Percentiles rank a stretch among this genome's conserved stretches.
phyloP scores from a whole-genome alignment of 2,888 invertebrate species.

The Limnephilus marmoratus region DNA sequence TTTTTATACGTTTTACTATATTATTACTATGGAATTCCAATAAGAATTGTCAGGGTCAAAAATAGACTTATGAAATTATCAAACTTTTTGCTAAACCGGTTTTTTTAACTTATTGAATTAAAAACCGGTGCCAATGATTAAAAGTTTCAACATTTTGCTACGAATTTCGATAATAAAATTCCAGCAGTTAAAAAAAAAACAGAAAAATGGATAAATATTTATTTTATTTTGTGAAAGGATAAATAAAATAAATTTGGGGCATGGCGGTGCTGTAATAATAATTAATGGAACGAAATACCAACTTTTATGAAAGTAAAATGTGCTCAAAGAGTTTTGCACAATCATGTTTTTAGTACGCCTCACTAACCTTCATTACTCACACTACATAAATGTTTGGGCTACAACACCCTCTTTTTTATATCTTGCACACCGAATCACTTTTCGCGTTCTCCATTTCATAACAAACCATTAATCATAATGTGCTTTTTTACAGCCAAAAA shows the following conservation, averaged over 20 bases:
- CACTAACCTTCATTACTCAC: conserved; percentile 48
- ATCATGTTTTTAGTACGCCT: conserved; percentile 26
- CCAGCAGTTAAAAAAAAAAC: too few relatives aligned
- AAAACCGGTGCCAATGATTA: too few relatives aligned
- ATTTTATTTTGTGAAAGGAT: neutral
- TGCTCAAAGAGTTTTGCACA: conserved; percentile 29
- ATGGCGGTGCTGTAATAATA: neutral
- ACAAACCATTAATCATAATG: conserved; percentile 57
- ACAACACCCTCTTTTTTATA: conserved; percentile 48
- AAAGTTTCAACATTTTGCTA: too few relatives aligned
- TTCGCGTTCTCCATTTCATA: conserved; percentile 44
- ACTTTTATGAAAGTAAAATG: conserved; percentile 2
- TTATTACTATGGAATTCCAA: too few relatives aligned
- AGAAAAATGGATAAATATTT: too few relatives aligned
- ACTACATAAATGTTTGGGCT: conserved; percentile 52
- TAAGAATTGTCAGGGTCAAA: too few relatives aligned
- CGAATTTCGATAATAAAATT: too few relatives aligned
- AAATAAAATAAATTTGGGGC: neutral
- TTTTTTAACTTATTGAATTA: too few relatives aligned
- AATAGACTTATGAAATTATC: too few relatives aligned
- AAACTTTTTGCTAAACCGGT: too few relatives aligned
- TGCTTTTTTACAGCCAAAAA: conserved; percentile 32
- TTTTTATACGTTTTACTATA: too few relatives aligned
- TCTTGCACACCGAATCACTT: conserved; percentile 45
- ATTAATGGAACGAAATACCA: neutral